These are phyloP conservation scores for Leptothorax acervorum DNA, from an alignment of 2,888 invertebrate species.

Conservation along the genomic window DNA sequence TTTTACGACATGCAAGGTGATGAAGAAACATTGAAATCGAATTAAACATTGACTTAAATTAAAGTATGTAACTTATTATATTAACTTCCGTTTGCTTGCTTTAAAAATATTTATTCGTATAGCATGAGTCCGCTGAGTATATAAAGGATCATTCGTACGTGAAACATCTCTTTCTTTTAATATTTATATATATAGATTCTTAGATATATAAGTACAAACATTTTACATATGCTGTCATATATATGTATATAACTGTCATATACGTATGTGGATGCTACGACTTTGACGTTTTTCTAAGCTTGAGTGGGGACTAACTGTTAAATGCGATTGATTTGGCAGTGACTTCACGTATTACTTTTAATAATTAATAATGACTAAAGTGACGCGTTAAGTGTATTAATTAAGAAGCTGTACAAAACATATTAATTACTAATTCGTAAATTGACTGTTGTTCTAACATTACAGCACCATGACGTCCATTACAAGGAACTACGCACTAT, in stretches of 20 bases:
- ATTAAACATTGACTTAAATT: slow-evolving; percentile 16
- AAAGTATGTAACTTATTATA: slow-evolving; percentile 68
- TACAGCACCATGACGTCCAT: slow-evolving; percentile 78
- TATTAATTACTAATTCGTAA: slow-evolving; percentile 77
- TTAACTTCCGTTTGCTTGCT: slow-evolving; percentile 78
- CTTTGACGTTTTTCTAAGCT: slow-evolving; percentile 59
- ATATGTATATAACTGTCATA: slow-evolving; percentile 52
- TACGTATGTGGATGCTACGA: slow-evolving; percentile 54
- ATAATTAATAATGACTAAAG: slow-evolving; percentile 78
- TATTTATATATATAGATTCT: slow-evolving; percentile 69
- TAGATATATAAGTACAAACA: slow-evolving; percentile 75
- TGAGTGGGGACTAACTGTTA: slow-evolving; percentile 64
- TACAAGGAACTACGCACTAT: slow-evolving; percentile 73
- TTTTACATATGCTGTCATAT: slow-evolving; percentile 61
- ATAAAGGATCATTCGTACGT: slow-evolving; percentile 69
- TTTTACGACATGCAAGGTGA: slow-evolving; percentile 22
- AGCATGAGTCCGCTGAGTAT: slow-evolving; percentile 73
- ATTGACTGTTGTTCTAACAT: slow-evolving; percentile 78
- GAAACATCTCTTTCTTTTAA: slow-evolving; percentile 54
- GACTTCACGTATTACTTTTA: slow-evolving; percentile 74
- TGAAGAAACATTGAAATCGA: neutral
- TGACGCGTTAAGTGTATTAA: slow-evolving; percentile 80
- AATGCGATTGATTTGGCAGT: slow-evolving; percentile 81
- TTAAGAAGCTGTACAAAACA: slow-evolving; percentile 84
- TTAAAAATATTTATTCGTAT: slow-evolving; percentile 75